phyloP scores from a whole-genome alignment of 2,888 invertebrate genomes.

The Orchesella flavescens region DNA sequence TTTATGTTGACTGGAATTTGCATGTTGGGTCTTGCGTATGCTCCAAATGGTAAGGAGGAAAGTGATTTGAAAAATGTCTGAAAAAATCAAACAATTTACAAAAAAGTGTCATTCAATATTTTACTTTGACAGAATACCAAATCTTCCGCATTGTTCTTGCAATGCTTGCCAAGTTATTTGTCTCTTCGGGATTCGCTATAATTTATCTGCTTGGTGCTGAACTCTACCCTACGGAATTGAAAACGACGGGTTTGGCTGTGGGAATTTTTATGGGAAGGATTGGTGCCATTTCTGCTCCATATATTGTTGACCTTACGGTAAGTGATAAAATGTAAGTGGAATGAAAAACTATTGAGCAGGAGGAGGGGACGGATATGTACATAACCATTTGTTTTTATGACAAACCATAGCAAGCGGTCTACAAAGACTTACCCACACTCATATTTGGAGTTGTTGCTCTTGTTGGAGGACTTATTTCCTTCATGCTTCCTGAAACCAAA shows the following conservation, averaged over 20 bases:
- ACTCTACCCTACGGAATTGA: slow-evolving; percentile 67
- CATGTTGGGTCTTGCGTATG: slow-evolving; percentile 60
- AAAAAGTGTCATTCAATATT: no score
- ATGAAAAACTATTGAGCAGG: background rate
- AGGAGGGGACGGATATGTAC: no score
- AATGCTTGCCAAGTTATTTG: slow-evolving; percentile 69
- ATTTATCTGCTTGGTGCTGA: slow-evolving; percentile 70
- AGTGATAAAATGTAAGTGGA: background rate
- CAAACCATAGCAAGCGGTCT: slow-evolving; percentile 56
- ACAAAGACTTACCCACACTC: slow-evolving; percentile 67
- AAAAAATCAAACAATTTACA: no score
- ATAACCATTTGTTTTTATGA: background rate
- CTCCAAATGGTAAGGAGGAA: slow-evolving; percentile 50
- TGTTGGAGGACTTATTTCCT: slow-evolving; percentile 55
- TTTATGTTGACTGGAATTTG: slow-evolving; percentile 67
- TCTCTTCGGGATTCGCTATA: slow-evolving; percentile 67
- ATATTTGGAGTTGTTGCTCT: slow-evolving; percentile 65
- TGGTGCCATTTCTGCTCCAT: slow-evolving; percentile 69
- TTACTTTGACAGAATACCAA: slow-evolving; percentile 52
- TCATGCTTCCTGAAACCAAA: slow-evolving; percentile 69
- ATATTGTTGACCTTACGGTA: slow-evolving; percentile 69
- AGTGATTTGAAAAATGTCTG: no score
- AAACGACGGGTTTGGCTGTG: slow-evolving; percentile 67
- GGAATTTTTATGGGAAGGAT: slow-evolving; percentile 68
- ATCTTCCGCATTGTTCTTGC: slow-evolving; percentile 64